Evolutionary conservation across 2,113 vertebrate genomes (phyloP).

Genomic region (Apodemus sylvaticus): DNA sequence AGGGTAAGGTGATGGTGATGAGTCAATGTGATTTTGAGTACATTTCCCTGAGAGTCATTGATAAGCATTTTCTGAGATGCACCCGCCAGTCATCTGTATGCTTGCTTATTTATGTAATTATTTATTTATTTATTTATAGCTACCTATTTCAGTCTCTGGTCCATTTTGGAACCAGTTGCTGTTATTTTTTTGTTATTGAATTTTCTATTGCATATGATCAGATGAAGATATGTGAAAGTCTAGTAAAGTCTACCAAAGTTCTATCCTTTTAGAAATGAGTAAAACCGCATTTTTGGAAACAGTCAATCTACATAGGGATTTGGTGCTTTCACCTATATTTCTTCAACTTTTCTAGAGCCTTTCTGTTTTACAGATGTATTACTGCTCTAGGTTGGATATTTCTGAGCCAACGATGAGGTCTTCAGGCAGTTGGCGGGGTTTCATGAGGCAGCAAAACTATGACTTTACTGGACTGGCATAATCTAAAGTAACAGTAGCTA

Average conservation of each 20-base stretch:
- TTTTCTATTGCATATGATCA: not conserved
- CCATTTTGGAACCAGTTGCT: not conserved
- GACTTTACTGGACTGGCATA: not conserved
- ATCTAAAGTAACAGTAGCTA: slow-evolving; percentile 21
- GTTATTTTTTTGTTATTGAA: not conserved
- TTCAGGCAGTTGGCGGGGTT: not conserved
- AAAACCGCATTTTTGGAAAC: not conserved
- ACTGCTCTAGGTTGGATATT: not conserved
- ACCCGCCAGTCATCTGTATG: not conserved
- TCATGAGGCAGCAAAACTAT: slow-evolving; percentile 10
- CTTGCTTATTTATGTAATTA: not conserved
- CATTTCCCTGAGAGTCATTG: not conserved
- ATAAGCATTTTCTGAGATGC: not conserved
- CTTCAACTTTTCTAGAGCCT: not conserved
- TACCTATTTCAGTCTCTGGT: not conserved
- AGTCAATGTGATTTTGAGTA: not conserved
- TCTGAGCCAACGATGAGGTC: not conserved
- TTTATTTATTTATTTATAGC: not conserved
- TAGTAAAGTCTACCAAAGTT: not conserved
- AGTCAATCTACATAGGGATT: not conserved
- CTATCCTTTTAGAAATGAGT: slow-evolving; percentile 1
- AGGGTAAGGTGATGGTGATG: not conserved
- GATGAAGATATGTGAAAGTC: not conserved
- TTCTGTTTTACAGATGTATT: slow-evolving; percentile 4
- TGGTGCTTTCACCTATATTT: not conserved